Evolutionary conservation across 2,797 vertebrate species (phyloP), one percentile per base, ranked within the genome.

Genomic region (Echiichthys vipera): DNA sequence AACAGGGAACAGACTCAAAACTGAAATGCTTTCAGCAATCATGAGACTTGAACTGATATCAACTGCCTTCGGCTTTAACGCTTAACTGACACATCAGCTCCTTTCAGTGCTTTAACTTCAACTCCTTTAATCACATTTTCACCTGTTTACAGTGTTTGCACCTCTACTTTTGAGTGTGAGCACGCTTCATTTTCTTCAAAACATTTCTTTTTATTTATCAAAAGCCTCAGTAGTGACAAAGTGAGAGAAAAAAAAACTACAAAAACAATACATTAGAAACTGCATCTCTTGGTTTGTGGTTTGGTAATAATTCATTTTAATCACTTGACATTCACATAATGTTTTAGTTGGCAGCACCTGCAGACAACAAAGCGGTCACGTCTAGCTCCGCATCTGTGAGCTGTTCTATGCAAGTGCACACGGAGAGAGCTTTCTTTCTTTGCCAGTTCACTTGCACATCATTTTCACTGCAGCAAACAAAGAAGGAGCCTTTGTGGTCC

Each of bases 391-490:
- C 7, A 1, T 47, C 17, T 24, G 7, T 32, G 53, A 73, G 68
- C 77, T 30, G 29, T 71, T 78, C 78, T 89, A 79, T 83, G 77
- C 72, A 84, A 86, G 25, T 4, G n/a, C 57, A 53, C 57, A 45
- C 30, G 24, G 17, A 53, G 2, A 51, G 5, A 49, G 18, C 61
- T 71, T 37, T 14, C 20, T 70, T 45, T 53, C 4, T 49, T 47
- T 5, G 42, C 42, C 15, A n/a, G 57, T 32, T 59, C 56, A 27
- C 54, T 34, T 47, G 22, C 36, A 43, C 15, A 53, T 57, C 3
- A 4, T 64, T 77, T 55, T 46, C 50, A 34, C 43, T 39, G 7
- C 37, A 51, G 64, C 53, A 64, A 67, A 24, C 2, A 56, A 45
- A 76, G 59, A 73, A 37, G 27, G 63, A 54, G 15, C 13, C 24